Conservation (phyloP, 2,797 vertebrate species). For the Brotogeris chrysoptera region DNA sequence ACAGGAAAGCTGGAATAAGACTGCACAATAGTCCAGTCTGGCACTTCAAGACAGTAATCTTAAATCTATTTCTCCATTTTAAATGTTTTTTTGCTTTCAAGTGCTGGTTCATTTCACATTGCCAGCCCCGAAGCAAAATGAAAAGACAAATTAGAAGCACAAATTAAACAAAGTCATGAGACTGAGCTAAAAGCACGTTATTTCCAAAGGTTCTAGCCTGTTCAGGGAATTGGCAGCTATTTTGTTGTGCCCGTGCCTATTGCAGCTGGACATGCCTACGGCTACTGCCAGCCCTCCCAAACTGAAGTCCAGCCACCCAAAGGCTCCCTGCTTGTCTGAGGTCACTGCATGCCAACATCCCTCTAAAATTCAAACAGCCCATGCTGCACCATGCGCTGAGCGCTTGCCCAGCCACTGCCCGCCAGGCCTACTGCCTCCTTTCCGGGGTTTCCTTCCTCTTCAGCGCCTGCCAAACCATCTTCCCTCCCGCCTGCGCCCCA, state of each 20-base stretch:
- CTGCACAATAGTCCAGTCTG: neutral
- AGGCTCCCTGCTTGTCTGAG: neutral
- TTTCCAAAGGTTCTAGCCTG: neutral
- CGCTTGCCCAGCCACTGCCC: neutral
- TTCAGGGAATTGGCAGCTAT: accelerated
- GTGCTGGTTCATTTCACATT: neutral
- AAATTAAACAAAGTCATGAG: neutral
- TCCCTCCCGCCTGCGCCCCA: neutral
- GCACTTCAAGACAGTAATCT: neutral
- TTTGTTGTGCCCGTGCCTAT: accelerated
- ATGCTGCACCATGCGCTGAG: neutral
- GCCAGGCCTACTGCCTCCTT: neutral
- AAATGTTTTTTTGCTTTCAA: neutral
- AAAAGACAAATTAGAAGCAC: neutral
- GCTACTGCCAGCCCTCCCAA: neutral
- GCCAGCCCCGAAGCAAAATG: neutral
- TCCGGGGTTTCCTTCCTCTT: conserved; percentile 34
- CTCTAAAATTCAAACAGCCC: neutral
- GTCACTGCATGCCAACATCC: neutral
- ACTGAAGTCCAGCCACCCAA: accelerated
- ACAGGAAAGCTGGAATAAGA: neutral
- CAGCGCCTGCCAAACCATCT: neutral
- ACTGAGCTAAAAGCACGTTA: neutral
- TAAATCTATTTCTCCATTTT: neutral
- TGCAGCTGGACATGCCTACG: accelerated